Base-by-base conservation (phyloP, 2,797 vertebrate genomes). In the Tenualosa thibaudeaui region DNA sequence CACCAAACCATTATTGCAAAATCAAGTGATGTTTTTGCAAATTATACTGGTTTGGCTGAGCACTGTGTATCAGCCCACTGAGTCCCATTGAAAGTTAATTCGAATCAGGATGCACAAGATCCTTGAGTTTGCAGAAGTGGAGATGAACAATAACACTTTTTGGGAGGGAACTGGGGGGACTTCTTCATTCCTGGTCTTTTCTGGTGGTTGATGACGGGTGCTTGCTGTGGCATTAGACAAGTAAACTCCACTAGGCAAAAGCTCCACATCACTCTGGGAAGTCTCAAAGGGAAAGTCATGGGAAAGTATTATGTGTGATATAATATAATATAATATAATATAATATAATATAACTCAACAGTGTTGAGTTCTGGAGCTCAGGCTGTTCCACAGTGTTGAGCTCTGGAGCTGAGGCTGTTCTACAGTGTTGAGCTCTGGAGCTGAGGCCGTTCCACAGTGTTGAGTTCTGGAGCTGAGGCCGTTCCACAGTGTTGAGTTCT, bases 11-110 rank as follows among this genome's bases (percentile, higher is more conserved):
- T 96, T 95, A 94, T 96, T 92, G 92, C 89, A 90, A 92, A 92
- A 94, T 92, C 93, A 93, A 95, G 93, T 94, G 94, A 94, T 95
- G 94, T 93, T 96, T 94, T 94, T 94, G 93, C 92, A 94, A 94
- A 94, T 96, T 94, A 92, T 84, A 86, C 88, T 91, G 91, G 91
- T 94, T 94, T 94, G 93, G 91, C 92, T 94, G 92, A 95, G 91
- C 93, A 93, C 88, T 90, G 88, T 92, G 91, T 95, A 95, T 93
- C 90, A 85, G 89, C 91, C 91, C 90, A 90, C 89, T 89, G 88
- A 91, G 92, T 93, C 89, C 90, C 90, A 92, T 93, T 93, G 91
- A 94, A 92, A 88, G 92, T 90, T 92, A 91, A 88, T 92, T 94
- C 92, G 87, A 92, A 91, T 88, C 93, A 92, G 94, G 92, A 93